These are phyloP conservation scores for Drosophila rhopaloa DNA, from an alignment of 1,140 invertebrate genomes.

Conservation along the genomic window DNA sequence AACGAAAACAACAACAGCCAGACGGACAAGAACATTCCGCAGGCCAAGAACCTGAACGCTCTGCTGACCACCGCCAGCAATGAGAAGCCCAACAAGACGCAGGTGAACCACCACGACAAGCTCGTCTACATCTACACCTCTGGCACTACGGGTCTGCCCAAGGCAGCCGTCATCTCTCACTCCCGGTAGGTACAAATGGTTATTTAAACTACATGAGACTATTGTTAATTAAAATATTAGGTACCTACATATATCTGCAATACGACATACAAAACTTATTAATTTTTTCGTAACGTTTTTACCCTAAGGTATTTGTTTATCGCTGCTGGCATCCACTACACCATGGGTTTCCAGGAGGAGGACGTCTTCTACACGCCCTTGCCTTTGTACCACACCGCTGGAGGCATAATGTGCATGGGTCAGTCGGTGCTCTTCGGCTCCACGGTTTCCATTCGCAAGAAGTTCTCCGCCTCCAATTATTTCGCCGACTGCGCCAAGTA, in stretches of 20 bases:
- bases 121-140: constrained; percentile 95
- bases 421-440: constrained; percentile 94
- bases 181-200: constrained; percentile 85
- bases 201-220: no score
- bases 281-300: no score
- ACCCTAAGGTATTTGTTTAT: constrained; percentile 89
- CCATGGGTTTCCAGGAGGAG: constrained; percentile 88
- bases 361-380: constrained; percentile 97
- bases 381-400: constrained; percentile 98
- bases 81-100: constrained; percentile 56
- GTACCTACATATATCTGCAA: no score
- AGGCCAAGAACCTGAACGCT: constrained; percentile 64
- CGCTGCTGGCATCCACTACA: constrained; percentile 89
- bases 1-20: constrained; percentile 75
- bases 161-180: constrained; percentile 93
- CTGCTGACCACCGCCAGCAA: constrained; percentile 56
- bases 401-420: constrained; percentile 93
- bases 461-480: constrained; percentile 98
- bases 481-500: constrained; percentile 97
- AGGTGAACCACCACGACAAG: constrained; percentile 85
- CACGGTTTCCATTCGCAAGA: constrained; percentile 93
- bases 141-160: constrained; percentile 95
- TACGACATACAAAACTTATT: no score
- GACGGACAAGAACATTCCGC: constrained; percentile 45
- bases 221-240: no score